Evolutionary conservation across 1,140 invertebrate species (phyloP).

Genomic region (Copidosoma floridanum): DNA sequence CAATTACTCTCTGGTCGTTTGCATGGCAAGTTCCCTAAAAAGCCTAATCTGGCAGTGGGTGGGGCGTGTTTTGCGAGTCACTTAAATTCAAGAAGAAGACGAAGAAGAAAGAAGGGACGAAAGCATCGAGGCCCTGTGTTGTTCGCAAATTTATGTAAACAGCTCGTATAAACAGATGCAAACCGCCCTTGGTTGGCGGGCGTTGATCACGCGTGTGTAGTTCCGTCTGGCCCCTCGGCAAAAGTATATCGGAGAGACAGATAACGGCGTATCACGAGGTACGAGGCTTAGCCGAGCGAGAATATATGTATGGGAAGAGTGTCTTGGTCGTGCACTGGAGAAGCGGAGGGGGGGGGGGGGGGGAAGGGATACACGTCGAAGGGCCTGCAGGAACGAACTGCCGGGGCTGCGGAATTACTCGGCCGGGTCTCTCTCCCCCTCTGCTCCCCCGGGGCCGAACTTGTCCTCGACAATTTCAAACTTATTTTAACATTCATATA

Average conservation of each 20-base stretch:
- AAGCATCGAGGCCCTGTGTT: background rate
- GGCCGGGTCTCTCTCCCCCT: conserved; percentile 47
- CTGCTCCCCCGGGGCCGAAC: conserved; percentile 50
- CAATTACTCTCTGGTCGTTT: no score
- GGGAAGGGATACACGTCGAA: conserved; percentile 40
- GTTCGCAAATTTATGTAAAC: conserved; percentile 6
- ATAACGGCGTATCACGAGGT: conserved; percentile 9
- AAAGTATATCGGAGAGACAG: conserved; percentile 16
- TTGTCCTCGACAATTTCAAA: conserved; percentile 59
- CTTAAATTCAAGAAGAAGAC: no score
- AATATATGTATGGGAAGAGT: no score
- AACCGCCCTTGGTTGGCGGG: background rate
- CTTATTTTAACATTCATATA: conserved; percentile 60
- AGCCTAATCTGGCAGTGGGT: no score
- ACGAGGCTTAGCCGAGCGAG: background rate
- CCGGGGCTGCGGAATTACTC: conserved; percentile 54
- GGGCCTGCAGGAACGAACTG: conserved; percentile 52
- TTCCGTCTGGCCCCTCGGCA: background rate
- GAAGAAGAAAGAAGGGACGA: no score
- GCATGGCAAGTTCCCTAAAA: no score
- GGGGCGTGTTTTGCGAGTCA: no score
- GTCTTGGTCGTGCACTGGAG: background rate
- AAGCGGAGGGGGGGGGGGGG: background rate
- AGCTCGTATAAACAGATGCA: background rate
- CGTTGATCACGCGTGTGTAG: background rate